Evolutionary conservation across 2,113 vertebrate genomes (phyloP).

Genomic region (Syngnathus floridae): DNA sequence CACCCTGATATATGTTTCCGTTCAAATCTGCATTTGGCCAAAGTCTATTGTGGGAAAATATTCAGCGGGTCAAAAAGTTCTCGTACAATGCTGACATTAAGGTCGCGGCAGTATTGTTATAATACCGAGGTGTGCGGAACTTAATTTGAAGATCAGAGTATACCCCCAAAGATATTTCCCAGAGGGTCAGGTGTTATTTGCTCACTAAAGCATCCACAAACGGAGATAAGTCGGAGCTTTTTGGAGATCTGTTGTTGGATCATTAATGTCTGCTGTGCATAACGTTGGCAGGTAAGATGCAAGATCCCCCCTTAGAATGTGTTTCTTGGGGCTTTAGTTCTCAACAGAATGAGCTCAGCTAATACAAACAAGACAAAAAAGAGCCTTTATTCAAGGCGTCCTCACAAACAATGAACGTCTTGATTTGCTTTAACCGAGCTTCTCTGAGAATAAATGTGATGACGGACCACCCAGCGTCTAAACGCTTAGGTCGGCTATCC

Average conservation of each 20-base stretch:
- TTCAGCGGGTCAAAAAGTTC: background rate
- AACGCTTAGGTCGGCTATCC: constrained; percentile 40
- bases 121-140: background rate
- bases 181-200: constrained; percentile 5
- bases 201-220: constrained; percentile 10
- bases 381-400: constrained; percentile 39
- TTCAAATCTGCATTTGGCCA: background rate
- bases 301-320: too few species aligned
- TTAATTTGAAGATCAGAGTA: constrained; percentile 9
- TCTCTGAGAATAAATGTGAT: constrained; percentile 56
- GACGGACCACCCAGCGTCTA: constrained; percentile 55
- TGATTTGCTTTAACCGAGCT: constrained; percentile 43
- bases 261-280: background rate
- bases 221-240: constrained; percentile 4
- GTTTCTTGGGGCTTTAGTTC: background rate
- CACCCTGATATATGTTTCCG: background rate
- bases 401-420: constrained; percentile 52
- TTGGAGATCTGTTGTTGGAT: background rate
- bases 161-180: constrained; percentile 6
- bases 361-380: constrained; percentile 13
- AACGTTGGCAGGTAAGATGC: too few species aligned
- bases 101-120: constrained; percentile 3
- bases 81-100: constrained; percentile 1
- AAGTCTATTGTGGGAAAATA: background rate
- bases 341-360: background rate